Evolutionary conservation across 1,140 invertebrate species (phyloP).

Genomic region (Neelides sp.): DNA sequence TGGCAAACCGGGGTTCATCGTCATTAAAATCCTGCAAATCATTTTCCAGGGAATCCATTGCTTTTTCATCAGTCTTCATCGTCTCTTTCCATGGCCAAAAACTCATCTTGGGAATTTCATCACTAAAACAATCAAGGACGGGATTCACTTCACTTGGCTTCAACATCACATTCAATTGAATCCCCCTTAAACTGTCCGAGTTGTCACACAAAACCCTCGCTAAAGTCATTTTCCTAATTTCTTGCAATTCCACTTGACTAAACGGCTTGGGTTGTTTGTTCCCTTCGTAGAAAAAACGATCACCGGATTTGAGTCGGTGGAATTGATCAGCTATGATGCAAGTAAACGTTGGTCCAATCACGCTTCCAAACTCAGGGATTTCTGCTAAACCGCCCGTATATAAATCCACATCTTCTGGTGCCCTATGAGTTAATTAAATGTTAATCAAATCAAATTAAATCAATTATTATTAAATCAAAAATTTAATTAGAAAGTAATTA

Average conservation of each 20-base stretch:
- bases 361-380: slow-evolving; percentile 47
- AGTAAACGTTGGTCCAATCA: slow-evolving; percentile 69
- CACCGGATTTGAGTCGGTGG: slow-evolving; percentile 57
- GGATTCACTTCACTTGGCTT: slow-evolving; percentile 9
- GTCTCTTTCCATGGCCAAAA: slow-evolving; percentile 12
- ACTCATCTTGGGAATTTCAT: slow-evolving; percentile 5
- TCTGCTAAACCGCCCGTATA: slow-evolving; percentile 76
- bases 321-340: slow-evolving; percentile 82
- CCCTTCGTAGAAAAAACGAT: slow-evolving; percentile 78
- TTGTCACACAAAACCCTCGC: slow-evolving; percentile 81
- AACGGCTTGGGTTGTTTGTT: slow-evolving; percentile 52
- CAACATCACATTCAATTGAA: slow-evolving; percentile 65
- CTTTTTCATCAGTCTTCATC: too few relatives aligned
- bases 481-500: slow-evolving; percentile 2
- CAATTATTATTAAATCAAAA: too few relatives aligned
- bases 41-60: too few relatives aligned
- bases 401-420: slow-evolving; percentile 70
- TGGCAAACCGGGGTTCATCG: too few relatives aligned
- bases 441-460: slow-evolving; percentile 10
- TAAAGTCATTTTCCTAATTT: slow-evolving; percentile 71
- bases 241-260: slow-evolving; percentile 62
- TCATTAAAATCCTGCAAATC: too few relatives aligned
- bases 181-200: slow-evolving; percentile 53
- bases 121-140: background rate
- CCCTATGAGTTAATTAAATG: slow-evolving; percentile 37